Percentiles rank a stretch among this genome's conserved stretches.
Conservation (phyloP, 2,888 invertebrate species). For the Pammene aurita region DNA sequence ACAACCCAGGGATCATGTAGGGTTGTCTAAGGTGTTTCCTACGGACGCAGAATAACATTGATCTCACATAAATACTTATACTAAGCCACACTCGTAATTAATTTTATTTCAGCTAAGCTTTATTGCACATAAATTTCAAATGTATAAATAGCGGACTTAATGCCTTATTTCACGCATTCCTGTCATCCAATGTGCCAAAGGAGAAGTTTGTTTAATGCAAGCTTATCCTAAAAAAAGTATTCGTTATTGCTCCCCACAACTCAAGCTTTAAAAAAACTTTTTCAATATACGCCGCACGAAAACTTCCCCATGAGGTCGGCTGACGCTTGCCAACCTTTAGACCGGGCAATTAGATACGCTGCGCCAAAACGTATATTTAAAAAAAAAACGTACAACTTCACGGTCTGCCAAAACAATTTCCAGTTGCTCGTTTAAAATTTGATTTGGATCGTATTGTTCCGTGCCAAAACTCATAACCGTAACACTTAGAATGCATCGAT, state of each 20-base stretch:
- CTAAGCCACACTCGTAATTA: no score
- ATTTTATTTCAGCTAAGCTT: no score
- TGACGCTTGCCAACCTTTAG: conserved; percentile 14
- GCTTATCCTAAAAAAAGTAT: no score
- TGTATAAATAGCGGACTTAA: no score
- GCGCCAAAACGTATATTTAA: conserved; percentile 20
- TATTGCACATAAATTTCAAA: no score
- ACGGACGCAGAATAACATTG: no score
- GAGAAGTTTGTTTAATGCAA: no score
- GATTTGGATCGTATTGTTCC: neutral
- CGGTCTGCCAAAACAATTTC: neutral
- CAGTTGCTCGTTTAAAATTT: neutral
- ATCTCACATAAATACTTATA: no score
- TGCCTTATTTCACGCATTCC: no score
- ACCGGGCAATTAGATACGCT: conserved; percentile 13
- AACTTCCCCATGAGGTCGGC: conserved; percentile 18
- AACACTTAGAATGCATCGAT: neutral
- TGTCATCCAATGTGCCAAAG: no score
- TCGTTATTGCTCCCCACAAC: conserved; percentile 12
- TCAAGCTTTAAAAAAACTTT: conserved; percentile 31
- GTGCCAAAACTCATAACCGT: neutral
- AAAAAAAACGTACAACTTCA: neutral
- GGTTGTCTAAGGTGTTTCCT: no score
- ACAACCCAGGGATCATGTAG: no score
- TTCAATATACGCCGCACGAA: conserved; percentile 34